Percentiles rank a stretch among this genome's conserved stretches.
These are phyloP conservation scores for Sycophila texana DNA, from an alignment of 2,888 invertebrate genomes.

Conservation along the genomic window DNA sequence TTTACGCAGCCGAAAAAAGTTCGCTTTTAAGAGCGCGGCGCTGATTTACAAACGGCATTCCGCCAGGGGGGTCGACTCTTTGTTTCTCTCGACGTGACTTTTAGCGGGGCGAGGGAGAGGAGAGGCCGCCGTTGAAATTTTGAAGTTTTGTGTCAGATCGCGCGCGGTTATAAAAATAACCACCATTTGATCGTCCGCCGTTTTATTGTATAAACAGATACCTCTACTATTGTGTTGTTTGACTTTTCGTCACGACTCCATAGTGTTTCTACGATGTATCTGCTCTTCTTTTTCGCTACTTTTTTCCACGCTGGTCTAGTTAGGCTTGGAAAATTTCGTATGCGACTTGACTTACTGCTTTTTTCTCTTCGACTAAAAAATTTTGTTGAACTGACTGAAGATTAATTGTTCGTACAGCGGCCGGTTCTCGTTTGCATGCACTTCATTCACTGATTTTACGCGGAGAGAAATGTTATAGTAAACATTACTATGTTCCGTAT, in stretches of 20 bases:
- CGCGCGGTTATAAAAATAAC: conserved; percentile 46
- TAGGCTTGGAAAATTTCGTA: too few relatives aligned
- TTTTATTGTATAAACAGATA: conserved; percentile 33
- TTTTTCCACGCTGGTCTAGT: not conserved
- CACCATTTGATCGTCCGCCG: conserved; percentile 10
- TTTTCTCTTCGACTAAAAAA: too few relatives aligned
- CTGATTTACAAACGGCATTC: conserved; percentile 34
- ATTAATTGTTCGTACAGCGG: too few relatives aligned
- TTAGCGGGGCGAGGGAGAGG: not conserved
- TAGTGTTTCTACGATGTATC: not conserved
- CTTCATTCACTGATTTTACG: too few relatives aligned
- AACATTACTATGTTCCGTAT: too few relatives aligned
- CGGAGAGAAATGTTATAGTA: too few relatives aligned
- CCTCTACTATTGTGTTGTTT: conserved; percentile 21
- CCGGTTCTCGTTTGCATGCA: too few relatives aligned
- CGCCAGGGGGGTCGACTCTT: not conserved
- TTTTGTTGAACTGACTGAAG: too few relatives aligned
- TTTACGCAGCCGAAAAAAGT: conserved; percentile 26
- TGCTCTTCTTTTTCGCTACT: not conserved
- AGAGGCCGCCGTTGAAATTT: conserved; percentile 30
- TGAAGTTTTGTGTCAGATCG: conserved; percentile 37
- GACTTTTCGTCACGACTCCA: conserved; percentile 3
- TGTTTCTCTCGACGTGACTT: not conserved
- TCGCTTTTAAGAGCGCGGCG: conserved; percentile 26
- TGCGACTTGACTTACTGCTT: too few relatives aligned